Conservation (phyloP, 2,888 invertebrate species). For the Scaptomyza tumidula region DNA sequence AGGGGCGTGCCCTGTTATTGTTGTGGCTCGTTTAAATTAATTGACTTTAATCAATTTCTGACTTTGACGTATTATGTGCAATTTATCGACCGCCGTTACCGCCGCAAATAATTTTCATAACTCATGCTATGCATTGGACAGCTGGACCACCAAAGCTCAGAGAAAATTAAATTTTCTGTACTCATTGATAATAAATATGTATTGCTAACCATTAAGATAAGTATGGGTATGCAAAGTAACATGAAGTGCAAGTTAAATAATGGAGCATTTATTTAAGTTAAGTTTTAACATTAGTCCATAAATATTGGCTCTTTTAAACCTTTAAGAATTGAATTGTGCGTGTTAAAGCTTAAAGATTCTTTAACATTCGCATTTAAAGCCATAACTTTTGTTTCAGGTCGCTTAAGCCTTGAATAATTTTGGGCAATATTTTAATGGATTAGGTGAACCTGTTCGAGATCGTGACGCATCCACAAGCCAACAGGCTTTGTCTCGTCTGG, state of each 20-base stretch:
- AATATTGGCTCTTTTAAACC: too few species aligned
- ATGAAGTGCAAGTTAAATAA: neutral
- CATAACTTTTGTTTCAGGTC: neutral
- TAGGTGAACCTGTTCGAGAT: neutral
- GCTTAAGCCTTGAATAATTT: conserved; percentile 4
- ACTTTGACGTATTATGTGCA: conserved; percentile 76
- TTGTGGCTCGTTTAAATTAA: conserved; percentile 75
- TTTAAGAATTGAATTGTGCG: too few species aligned
- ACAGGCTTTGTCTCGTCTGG: neutral
- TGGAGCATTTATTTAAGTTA: neutral
- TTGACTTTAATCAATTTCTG: conserved; percentile 81
- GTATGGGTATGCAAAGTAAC: neutral
- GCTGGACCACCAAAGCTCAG: conserved; percentile 10
- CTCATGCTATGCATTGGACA: conserved; percentile 60
- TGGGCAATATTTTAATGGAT: conserved; percentile 8
- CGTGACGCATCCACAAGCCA: neutral
- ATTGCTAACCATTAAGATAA: neutral
- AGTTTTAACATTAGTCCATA: too few species aligned
- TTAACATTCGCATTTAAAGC: neutral
- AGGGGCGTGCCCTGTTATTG: conserved; percentile 34
- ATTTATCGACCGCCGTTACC: conserved; percentile 63
- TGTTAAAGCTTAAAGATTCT: neutral
- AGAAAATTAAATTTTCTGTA: conserved; percentile 24
- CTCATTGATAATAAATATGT: conserved; percentile 5
- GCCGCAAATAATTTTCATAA: conserved; percentile 74